Evolutionary conservation across 2,888 invertebrate species (phyloP), one percentile per base, ranked within the genome.

Genomic region (Xanthia icteritia): DNA sequence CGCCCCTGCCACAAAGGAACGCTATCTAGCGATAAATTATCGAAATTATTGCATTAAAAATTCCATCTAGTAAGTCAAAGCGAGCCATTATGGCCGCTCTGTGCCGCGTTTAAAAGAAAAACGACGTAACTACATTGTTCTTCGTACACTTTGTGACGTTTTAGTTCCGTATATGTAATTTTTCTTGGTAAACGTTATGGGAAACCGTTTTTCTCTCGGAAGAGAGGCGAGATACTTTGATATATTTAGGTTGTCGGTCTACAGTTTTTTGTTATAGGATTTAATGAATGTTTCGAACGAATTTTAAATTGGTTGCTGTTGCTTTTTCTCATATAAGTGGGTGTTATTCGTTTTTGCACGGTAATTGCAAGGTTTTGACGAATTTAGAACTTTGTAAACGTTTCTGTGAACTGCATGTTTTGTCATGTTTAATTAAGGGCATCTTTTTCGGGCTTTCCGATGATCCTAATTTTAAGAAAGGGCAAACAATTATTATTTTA

Each of bases 21-120:
- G 94, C 94, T 94, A 96, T 95, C 96, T 95, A 96, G 96, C 95
- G 94, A 97, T 96, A 97, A 97, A 97, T 97, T 97, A 97, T 97
- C 97, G 97, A 97, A 97, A 97, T 97, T 97, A 97, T 97, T 97
- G 97, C 97, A 97, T 97, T 97, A 97, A 97, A 97, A 97, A 97
- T 97, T 97, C 97, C 97, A 97, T 97, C 97, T 97, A 97, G 97
- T 97, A 97, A 97, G 97, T 97, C 97, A 97, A 97, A 97, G 97
- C 96, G 97, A 95, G 95, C 95, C 95, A 95, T 96, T 97, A 97
- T 92, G 92, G 93, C 92, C 90, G 93, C 92, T 89, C 86, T 90
- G 89, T 82, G 73, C 77, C 81, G 77, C 39, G 67, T 72, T 79
- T 70, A 79, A 45, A 77, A 79, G 81, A 76, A 86, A 89, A 94